These are phyloP conservation scores for Periophthalmus modestus DNA, from an alignment of 2,113 vertebrate species.

Conservation along the genomic window DNA sequence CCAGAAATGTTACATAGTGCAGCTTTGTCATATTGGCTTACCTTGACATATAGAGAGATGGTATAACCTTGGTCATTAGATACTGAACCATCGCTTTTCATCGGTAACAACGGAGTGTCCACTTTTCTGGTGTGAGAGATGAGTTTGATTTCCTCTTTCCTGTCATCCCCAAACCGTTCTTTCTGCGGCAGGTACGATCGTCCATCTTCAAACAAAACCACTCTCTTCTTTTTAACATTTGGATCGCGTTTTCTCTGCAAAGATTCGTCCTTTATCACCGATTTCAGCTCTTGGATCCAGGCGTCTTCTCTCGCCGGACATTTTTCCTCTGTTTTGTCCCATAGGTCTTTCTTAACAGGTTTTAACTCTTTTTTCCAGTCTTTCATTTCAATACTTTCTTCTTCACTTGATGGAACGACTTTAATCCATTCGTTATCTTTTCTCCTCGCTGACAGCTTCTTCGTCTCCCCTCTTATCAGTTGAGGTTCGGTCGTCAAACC, in stretches of 20 bases:
- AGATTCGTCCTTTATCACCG: slow-evolving; percentile 47
- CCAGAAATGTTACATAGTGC: too few species aligned
- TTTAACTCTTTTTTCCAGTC: slow-evolving; percentile 54
- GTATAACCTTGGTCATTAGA: slow-evolving; percentile 72
- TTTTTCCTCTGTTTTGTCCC: not conserved
- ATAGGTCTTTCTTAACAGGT: slow-evolving; percentile 34
- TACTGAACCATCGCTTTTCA: slow-evolving; percentile 7
- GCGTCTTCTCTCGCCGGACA: slow-evolving; percentile 22
- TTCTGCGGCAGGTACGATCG: slow-evolving; percentile 42
- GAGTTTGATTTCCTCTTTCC: slow-evolving; percentile 35
- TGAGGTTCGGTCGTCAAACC: slow-evolving; percentile 2
- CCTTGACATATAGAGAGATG: slow-evolving; percentile 90
- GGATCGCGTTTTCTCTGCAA: slow-evolving; percentile 44
- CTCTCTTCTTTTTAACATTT: slow-evolving; percentile 61
- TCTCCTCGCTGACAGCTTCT: slow-evolving; percentile 15
- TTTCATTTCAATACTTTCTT: slow-evolving; percentile 11
- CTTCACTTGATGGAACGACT: slow-evolving; percentile 17
- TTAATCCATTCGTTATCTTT: slow-evolving; percentile 63
- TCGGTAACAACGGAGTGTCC: slow-evolving; percentile 30
- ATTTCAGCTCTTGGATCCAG: slow-evolving; percentile 69
- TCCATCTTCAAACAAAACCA: slow-evolving; percentile 63
- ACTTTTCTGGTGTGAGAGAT: slow-evolving; percentile 30
- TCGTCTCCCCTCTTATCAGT: slow-evolving; percentile 24
- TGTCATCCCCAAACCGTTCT: slow-evolving; percentile 36
- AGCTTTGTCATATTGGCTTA: slow-evolving; percentile 25